Conservation (phyloP, 2,797 vertebrate genomes). For the Neopelma chrysocephalum region DNA sequence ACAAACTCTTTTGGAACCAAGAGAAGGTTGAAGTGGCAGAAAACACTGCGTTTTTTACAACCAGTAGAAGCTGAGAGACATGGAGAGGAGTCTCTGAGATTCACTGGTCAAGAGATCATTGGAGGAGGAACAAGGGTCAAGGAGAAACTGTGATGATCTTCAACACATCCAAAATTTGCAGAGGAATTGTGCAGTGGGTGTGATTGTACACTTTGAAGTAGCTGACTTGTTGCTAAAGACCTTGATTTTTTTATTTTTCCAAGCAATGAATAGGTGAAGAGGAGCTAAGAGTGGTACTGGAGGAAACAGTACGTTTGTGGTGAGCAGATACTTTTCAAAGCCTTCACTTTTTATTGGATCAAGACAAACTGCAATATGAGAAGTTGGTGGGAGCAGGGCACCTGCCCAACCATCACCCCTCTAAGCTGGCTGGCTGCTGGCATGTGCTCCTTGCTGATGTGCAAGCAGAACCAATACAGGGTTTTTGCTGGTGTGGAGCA, state of each 20-base stretch:
- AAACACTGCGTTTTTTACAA: neutral
- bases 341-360: neutral
- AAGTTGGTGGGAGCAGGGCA: neutral
- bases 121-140: neutral
- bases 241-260: neutral
- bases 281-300: neutral
- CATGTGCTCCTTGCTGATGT: neutral
- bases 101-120: neutral
- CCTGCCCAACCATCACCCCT: neutral
- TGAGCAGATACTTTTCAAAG: neutral
- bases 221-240: neutral
- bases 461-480: neutral
- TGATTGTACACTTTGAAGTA: neutral
- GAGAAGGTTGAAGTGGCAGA: neutral
- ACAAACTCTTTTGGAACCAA: neutral
- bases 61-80: neutral
- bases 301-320: rapidly evolving
- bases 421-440: neutral
- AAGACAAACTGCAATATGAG: neutral
- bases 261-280: neutral
- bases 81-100: neutral
- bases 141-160: neutral
- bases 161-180: neutral
- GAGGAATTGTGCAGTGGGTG: neutral
- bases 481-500: neutral